Conservation (phyloP, 2,113 vertebrate genomes). For the Euleptes europaea region DNA sequence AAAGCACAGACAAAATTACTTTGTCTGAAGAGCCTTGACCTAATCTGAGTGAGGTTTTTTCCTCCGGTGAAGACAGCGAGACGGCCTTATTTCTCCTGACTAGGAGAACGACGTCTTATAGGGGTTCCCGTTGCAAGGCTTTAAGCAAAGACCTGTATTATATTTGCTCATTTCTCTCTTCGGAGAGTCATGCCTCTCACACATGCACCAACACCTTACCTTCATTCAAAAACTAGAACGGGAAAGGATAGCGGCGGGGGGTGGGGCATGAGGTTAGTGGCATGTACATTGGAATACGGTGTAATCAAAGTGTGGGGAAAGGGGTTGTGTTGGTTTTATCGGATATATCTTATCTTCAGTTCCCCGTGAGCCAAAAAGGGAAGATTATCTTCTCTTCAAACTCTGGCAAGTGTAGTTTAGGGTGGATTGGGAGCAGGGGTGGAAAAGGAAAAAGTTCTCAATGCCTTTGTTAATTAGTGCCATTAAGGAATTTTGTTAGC, state of each 20-base stretch:
- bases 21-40: conserved; percentile 71
- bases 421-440: rapidly evolving
- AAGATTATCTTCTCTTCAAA: conserved; percentile 60
- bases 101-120: conserved; percentile 59
- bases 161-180: conserved; percentile 52
- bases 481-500: conserved; percentile 56
- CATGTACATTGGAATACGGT: conserved; percentile 22
- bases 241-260: conserved; percentile 12
- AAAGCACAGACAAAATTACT: conserved; percentile 68
- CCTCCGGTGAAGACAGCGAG: conserved; percentile 44
- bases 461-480: conserved; percentile 28
- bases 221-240: conserved; percentile 29
- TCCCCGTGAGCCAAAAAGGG: conserved; percentile 43
- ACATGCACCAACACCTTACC: rapidly evolving
- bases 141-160: conserved; percentile 42
- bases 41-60: conserved; percentile 66
- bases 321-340: conserved; percentile 13
- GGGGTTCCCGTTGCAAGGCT: conserved; percentile 60
- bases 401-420: conserved; percentile 44
- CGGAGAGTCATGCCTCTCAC: conserved; percentile 25
- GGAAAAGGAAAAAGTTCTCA: conserved; percentile 3
- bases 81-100: conserved; percentile 62
- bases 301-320: neutral
- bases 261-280: conserved; percentile 30
- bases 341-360: conserved; percentile 48